Percentiles rank a stretch among this genome's conserved stretches.
These are phyloP conservation scores for Dicyrtoma fusca DNA, from an alignment of 2,888 invertebrate species.

Conservation along the genomic window DNA sequence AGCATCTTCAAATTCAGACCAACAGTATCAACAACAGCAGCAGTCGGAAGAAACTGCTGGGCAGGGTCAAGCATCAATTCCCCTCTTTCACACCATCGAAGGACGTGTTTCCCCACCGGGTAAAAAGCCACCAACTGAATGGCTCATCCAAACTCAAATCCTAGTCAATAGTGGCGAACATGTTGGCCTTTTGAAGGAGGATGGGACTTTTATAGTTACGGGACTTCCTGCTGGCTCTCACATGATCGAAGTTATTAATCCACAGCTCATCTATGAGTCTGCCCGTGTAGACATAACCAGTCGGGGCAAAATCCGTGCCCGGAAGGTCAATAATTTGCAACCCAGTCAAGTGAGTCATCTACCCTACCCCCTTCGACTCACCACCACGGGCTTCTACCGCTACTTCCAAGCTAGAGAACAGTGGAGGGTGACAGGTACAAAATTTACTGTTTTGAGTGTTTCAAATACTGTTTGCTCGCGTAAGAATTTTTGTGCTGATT, in stretches of 20 bases:
- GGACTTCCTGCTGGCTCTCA: slow-evolving; percentile 92
- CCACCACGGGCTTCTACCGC: slow-evolving; percentile 76
- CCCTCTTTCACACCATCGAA: slow-evolving; percentile 44
- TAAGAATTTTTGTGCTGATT: too few species aligned
- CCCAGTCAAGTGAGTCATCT: slow-evolving; percentile 87
- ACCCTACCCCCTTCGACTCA: slow-evolving; percentile 89
- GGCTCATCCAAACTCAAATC: slow-evolving; percentile 77
- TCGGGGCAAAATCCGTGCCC: slow-evolving; percentile 93
- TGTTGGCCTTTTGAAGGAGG: slow-evolving; percentile 84
- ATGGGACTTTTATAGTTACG: slow-evolving; percentile 86
- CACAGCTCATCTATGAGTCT: slow-evolving; percentile 90
- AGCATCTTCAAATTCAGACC: too few species aligned
- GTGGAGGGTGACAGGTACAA: slow-evolving; percentile 95
- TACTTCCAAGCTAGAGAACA: slow-evolving; percentile 95
- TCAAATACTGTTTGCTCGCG: too few species aligned
- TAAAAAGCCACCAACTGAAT: slow-evolving; percentile 60
- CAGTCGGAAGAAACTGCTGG: not conserved
- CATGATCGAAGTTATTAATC: slow-evolving; percentile 87
- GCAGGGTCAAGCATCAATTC: not conserved
- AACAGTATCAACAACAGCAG: too few species aligned
- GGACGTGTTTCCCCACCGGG: slow-evolving; percentile 50
- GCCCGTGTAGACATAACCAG: slow-evolving; percentile 95
- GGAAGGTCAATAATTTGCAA: slow-evolving; percentile 92
- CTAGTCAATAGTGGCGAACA: slow-evolving; percentile 88
- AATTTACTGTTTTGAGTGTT: too few species aligned